phyloP scores from a whole-genome alignment of 2,113 vertebrate species.

The Elgaria multicarinata region DNA sequence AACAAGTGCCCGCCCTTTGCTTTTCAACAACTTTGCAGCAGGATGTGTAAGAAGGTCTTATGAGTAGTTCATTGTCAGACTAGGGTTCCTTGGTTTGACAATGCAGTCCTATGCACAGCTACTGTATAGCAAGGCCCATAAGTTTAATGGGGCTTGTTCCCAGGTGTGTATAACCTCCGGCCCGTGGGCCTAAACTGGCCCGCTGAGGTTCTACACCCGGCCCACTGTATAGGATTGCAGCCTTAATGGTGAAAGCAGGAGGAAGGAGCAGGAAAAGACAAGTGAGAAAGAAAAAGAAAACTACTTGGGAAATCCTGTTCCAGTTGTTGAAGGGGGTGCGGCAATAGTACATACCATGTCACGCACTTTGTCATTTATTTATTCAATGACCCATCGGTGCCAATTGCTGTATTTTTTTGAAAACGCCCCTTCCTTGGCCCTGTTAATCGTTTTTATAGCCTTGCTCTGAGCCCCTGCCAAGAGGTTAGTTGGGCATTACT shows the following conservation, averaged over 20 bases:
- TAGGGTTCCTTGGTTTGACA: background rate
- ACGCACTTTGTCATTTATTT: conserved; percentile 17
- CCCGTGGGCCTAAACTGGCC: no score
- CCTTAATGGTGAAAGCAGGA: no score
- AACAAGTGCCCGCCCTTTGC: background rate
- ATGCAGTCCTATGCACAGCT: background rate
- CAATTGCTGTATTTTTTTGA: background rate
- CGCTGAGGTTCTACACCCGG: no score
- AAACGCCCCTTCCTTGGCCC: background rate
- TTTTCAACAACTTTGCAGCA: background rate
- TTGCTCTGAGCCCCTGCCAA: background rate
- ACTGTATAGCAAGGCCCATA: background rate
- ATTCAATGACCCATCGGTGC: background rate
- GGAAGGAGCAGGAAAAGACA: background rate
- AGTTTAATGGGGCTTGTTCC: background rate
- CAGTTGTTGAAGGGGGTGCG: background rate
- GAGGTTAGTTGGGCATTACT: background rate
- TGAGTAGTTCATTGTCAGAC: background rate
- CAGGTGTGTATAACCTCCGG: background rate
- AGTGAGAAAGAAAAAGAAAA: background rate
- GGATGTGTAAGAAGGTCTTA: background rate
- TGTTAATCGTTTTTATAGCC: background rate
- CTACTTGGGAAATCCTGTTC: background rate
- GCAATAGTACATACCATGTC: background rate
- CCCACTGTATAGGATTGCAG: no score